Base-by-base conservation (phyloP, 92 coral and sea anemone genomes). In the Palythoa caribaeorum region DNA sequence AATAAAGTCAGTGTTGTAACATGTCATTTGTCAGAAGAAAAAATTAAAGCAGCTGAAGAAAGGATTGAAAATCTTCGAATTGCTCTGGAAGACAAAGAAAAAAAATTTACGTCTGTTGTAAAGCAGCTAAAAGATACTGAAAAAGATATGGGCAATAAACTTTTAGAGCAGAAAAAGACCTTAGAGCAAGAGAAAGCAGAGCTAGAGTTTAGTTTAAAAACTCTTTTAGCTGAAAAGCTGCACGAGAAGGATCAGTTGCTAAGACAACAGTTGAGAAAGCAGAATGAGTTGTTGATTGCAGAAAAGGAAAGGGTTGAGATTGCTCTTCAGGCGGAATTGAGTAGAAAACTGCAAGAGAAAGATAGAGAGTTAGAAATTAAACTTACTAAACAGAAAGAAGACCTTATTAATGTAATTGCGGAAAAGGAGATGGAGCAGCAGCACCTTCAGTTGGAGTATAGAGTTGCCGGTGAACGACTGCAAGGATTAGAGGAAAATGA, bases 221-320 rank as follows among this genome's bases (percentile, higher is more conserved):
- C 87, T 48, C 90, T 92, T 59, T 80, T 95, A 65, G 90, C 89
- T 20, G 96, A 94, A 78, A 88, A 94, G 59, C 84, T 95, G 12
- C 84, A 70, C 39, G 94, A 95, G 53, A 97, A 94, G 84, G 99
- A 97, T 72, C 85, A 90, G 48, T 80, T 87, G 14, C 85, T 97
- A 50, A 91, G 84, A 53, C 84, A 97, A 80, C 96, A 97, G 76
- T 80, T 97, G 68, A 94, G 80, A 74, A 91, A 66, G 57, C 99
- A 97, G 77, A 95, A 94, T 85, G 99, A 93, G 13, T 71, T 93
- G 52, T 83, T 97, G 84, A 87, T 94, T 62, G 94, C 90, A 62
- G 99, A 97, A 84, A 97, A 97, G 68, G 95, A 92, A 50, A 91
- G 88, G 52, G 94, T 97, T 17, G 98, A 97, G 81, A 88, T 75